Evolutionary conservation across 1,140 invertebrate species (phyloP), one percentile per base, ranked within the genome.

Genomic region (Drosophila nasuta): DNA sequence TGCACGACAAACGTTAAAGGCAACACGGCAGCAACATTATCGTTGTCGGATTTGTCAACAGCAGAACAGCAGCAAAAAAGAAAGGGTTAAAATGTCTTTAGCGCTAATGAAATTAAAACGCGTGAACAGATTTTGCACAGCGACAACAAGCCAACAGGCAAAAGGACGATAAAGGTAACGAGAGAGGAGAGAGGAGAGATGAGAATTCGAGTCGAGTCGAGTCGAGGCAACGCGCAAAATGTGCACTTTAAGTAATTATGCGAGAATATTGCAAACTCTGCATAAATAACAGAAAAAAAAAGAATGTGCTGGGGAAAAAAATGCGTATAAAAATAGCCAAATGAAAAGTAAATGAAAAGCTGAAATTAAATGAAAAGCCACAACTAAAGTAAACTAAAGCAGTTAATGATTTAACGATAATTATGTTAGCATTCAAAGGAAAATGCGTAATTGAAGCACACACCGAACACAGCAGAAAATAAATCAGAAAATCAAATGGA

Each of bases 41-140:
- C 38, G 8, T 20, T 41, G 54, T 54, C 45, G 45, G 46, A 70
- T 51, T 59, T 68, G 20, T 49, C 30, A 73, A 43, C 33, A 70
- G 33, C 51, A 72, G 6, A 33, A 51, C 38, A 33, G 7, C 1
- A 20, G 10, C 5, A 48, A 6, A 13, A n/a, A 38, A 25, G 43
- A 74, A 57, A 56, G 33, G 63, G 48, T 63, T 62, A 63, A 66
- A 52, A 58, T 71, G 64, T 79, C 62, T 51, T 88, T 66, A 71
- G 67, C 68, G 75, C 74, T 87, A 87, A 87, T 87, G 83, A 82
- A 87, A 88, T 87, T 88, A 88, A 81, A 87, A 65, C 60, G 65
- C 71, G 66, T 78, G 33, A 75, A 66, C 66, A 75, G 72, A 75
- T 75, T 77, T 63, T 45, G 45, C 45, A 58, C 35, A 25, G n/a